Conservation (phyloP, 2,797 vertebrate species). For the Cynopterus sphinx region DNA sequence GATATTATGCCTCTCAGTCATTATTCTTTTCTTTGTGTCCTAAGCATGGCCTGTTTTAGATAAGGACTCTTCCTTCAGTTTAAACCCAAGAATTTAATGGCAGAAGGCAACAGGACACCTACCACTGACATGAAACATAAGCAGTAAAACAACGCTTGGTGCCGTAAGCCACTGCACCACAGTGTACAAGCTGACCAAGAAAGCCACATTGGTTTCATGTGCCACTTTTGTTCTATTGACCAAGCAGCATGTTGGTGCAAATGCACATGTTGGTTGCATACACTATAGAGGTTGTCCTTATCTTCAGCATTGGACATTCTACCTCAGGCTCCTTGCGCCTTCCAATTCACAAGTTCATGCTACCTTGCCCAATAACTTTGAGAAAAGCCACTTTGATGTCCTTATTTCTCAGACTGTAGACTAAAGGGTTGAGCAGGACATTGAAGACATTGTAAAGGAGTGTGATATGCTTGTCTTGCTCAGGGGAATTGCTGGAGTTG, state of each 20-base stretch:
- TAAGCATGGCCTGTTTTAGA: neutral
- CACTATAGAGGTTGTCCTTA: neutral
- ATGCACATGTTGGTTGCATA: neutral
- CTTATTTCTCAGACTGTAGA: slow-evolving; percentile 68
- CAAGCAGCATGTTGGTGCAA: neutral
- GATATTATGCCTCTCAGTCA: neutral
- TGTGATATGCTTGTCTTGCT: slow-evolving; percentile 58
- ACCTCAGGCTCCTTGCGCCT: neutral
- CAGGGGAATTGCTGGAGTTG: slow-evolving; percentile 54
- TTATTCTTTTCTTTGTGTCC: neutral
- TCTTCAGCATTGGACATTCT: neutral
- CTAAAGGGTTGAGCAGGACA: slow-evolving; percentile 56
- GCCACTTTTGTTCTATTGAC: neutral
- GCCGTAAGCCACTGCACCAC: neutral
- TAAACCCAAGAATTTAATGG: neutral
- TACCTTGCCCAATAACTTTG: neutral
- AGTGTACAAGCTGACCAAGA: neutral
- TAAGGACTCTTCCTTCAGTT: neutral
- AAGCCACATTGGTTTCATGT: neutral
- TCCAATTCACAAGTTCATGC: neutral
- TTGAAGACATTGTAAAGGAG: slow-evolving; percentile 64
- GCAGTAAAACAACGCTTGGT: neutral
- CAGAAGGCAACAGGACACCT: too few relatives aligned
- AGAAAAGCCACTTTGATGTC: slow-evolving; percentile 63
- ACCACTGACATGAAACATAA: neutral